phyloP scores from a whole-genome alignment of 2,888 invertebrate species.

The Apantesis nais region DNA sequence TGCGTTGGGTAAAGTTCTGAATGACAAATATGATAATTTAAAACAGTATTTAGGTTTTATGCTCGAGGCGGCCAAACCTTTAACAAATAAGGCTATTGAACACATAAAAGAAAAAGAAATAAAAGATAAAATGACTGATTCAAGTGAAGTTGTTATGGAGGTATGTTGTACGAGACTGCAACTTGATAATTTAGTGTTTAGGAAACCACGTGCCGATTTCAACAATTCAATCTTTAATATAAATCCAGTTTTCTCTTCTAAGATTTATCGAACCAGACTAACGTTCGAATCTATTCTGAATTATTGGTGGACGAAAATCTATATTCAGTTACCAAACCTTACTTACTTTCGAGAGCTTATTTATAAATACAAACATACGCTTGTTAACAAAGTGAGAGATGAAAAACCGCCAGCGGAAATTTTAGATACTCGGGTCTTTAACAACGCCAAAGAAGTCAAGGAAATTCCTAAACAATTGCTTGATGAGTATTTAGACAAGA shows the following conservation, averaged over 20 bases:
- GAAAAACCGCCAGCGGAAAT: neutral
- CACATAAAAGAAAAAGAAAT: slow-evolving; percentile 28
- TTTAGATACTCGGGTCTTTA: slow-evolving; percentile 4
- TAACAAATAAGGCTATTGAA: slow-evolving; percentile 49
- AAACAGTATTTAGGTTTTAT: slow-evolving; percentile 61
- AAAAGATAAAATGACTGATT: slow-evolving; percentile 23
- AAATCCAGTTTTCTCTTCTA: slow-evolving; percentile 32
- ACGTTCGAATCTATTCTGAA: slow-evolving; percentile 25
- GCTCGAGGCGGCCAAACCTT: slow-evolving; percentile 51
- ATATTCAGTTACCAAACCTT: slow-evolving; percentile 23
- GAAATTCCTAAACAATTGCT: neutral
- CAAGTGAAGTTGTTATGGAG: slow-evolving; percentile 55
- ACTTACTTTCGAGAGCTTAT: slow-evolving; percentile 17
- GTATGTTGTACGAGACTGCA: slow-evolving; percentile 57
- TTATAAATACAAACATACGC: slow-evolving; percentile 25
- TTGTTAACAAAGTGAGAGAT: slow-evolving; percentile 32
- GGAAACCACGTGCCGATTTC: slow-evolving; percentile 47
- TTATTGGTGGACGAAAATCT: slow-evolving; percentile 26
- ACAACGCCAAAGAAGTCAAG: neutral
- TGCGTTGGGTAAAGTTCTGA: slow-evolving; percentile 52
- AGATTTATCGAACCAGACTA: slow-evolving; percentile 32
- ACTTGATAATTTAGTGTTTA: slow-evolving; percentile 56
- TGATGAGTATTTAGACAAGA: neutral
- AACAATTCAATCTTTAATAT: slow-evolving; percentile 62
- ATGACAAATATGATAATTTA: slow-evolving; percentile 59